A percentile compares a stretch with the other conserved stretches of the same genome.
Evolutionary conservation across 2,888 invertebrate genomes (phyloP).

Genomic region (Polydrusus tereticollis): DNA sequence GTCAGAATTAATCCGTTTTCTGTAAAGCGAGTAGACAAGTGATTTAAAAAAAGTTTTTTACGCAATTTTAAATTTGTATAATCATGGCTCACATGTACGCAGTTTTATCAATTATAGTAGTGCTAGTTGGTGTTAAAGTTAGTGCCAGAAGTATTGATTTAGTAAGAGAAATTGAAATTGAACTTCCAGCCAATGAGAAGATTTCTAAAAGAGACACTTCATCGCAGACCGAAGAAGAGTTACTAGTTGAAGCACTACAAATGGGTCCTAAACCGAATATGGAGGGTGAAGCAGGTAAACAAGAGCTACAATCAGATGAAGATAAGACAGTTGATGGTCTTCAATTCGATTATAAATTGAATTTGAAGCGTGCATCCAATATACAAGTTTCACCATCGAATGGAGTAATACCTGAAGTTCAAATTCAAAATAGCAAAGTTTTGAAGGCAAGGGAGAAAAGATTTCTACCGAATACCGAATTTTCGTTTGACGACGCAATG

Average conservation of each 20-base stretch:
- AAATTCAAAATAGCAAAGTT: neutral
- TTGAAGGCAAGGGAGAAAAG: conserved; percentile 31
- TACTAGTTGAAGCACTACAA: no score
- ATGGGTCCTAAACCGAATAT: no score
- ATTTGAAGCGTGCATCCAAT: neutral
- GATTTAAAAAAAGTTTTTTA: neutral
- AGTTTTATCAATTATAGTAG: neutral
- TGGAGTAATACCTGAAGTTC: neutral
- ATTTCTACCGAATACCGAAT: conserved; percentile 26
- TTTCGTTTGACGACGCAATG: conserved; percentile 29
- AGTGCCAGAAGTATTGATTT: conserved; percentile 29
- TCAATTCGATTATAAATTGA: neutral
- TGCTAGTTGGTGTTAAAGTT: neutral
- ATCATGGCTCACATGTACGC: conserved; percentile 3
- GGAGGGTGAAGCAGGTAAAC: no score
- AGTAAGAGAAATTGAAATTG: conserved; percentile 34
- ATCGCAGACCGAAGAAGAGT: neutral
- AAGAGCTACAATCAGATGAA: no score
- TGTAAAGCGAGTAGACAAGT: neutral
- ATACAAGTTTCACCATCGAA: neutral
- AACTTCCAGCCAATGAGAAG: conserved; percentile 44
- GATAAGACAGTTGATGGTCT: neutral
- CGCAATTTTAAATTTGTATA: neutral
- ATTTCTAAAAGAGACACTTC: conserved; percentile 39
- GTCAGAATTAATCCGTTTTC: conserved; percentile 1